These are phyloP conservation scores for Potorous gilbertii DNA, from an alignment of 2,797 vertebrate genomes.

Conservation along the genomic window DNA sequence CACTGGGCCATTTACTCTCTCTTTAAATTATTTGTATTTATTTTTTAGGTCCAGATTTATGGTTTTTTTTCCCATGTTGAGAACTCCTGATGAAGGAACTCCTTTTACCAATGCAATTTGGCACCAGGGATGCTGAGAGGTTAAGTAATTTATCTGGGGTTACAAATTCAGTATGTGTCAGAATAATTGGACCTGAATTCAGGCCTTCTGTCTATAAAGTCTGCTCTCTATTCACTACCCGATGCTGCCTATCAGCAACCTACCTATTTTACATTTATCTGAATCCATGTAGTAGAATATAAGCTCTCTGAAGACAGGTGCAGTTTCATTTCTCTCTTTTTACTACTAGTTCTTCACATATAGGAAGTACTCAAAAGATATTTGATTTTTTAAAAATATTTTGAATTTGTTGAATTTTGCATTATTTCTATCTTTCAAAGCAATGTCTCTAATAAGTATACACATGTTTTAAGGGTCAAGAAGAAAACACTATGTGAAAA, in stretches of 20 bases:
- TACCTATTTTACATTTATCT: not conserved
- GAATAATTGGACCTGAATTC: not conserved
- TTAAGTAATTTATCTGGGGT: not conserved
- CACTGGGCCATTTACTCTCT: not conserved
- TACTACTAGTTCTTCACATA: not conserved
- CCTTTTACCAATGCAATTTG: not conserved
- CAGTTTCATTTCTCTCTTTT: not conserved
- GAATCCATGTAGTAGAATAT: not conserved
- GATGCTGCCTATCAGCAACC: not conserved
- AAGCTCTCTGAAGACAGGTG: not conserved
- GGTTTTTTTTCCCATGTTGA: not conserved
- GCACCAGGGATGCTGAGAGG: not conserved
- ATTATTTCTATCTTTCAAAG: conserved; percentile 32
- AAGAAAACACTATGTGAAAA: conserved; percentile 20
- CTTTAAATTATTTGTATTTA: not conserved
- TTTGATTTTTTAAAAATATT: not conserved
- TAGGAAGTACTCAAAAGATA: not conserved
- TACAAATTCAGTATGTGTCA: not conserved
- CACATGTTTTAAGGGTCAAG: conserved; percentile 27
- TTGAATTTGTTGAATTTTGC: not conserved
- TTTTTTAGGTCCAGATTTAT: not conserved
- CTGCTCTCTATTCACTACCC: not conserved
- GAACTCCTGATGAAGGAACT: not conserved
- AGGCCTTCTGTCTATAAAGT: not conserved
- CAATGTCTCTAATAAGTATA: conserved; percentile 3